These are phyloP conservation scores for Murina feae DNA, from an alignment of 2,113 vertebrate species.

Conservation along the genomic window DNA sequence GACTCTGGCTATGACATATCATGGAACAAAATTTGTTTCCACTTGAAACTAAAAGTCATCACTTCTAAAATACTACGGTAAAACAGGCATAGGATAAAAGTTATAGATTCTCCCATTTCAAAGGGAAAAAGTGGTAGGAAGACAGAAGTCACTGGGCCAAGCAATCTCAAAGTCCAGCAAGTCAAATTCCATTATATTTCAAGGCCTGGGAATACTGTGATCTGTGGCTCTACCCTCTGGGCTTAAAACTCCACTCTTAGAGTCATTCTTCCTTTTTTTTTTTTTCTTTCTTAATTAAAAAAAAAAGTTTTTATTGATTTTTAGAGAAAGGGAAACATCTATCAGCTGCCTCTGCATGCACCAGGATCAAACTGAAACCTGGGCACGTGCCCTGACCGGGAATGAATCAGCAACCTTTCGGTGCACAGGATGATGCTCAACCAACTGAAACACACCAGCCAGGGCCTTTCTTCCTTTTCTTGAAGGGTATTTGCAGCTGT, in stretches of 20 bases:
- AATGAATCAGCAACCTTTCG: no score
- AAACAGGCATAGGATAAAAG: neutral
- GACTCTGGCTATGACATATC: neutral
- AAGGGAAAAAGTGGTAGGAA: neutral
- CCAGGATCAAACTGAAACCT: no score
- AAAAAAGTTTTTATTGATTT: no score
- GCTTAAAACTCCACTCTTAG: neutral
- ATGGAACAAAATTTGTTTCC: neutral
- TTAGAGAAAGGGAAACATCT: no score
- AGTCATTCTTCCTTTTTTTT: neutral
- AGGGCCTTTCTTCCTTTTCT: neutral
- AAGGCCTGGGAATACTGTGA: neutral
- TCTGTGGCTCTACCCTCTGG: neutral
- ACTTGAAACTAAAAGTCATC: neutral
- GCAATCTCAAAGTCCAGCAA: neutral
- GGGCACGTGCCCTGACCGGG: no score
- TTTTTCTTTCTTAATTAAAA: neutral
- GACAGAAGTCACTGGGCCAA: neutral
- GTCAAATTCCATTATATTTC: neutral
- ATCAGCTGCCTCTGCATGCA: no score
- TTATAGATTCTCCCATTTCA: neutral
- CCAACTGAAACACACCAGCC: neutral
- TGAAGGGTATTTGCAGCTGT: neutral
- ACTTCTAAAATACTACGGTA: conserved; percentile 7
- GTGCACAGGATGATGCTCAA: no score